Percentiles rank a stretch among this genome's conserved stretches.
Evolutionary conservation across 2,797 vertebrate genomes (phyloP).

Genomic region (Parauchenoglanis punctatus): DNA sequence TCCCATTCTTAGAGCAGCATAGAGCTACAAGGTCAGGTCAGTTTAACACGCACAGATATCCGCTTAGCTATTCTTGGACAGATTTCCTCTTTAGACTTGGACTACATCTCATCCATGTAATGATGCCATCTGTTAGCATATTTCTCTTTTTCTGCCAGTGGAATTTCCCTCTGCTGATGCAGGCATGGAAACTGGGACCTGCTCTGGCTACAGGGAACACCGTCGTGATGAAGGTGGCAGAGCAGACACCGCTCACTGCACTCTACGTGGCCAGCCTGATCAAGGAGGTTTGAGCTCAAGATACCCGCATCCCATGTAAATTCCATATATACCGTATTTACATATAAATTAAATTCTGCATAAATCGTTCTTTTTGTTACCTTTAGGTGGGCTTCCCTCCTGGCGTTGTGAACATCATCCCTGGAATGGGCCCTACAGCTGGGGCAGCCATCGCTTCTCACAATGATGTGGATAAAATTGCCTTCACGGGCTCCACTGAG

Average conservation of each 20-base stretch:
- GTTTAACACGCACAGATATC: not conserved
- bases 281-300: constrained; percentile 80
- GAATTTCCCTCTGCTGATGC: constrained; percentile 96
- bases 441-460: constrained; percentile 90
- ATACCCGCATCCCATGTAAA: not conserved
- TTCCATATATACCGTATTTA: not conserved
- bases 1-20: not conserved
- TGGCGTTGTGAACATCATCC: constrained; percentile 92
- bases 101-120: not conserved
- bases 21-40: not conserved
- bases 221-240: constrained; percentile 94
- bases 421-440: constrained; percentile 87
- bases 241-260: constrained; percentile 92
- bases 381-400: constrained; percentile 91
- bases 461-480: constrained; percentile 91
- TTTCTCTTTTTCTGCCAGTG: constrained; percentile 76
- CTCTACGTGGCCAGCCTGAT: constrained; percentile 90
- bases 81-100: not conserved
- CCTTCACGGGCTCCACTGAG: constrained; percentile 95
- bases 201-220: constrained; percentile 94
- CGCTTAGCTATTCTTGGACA: not conserved
- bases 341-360: not conserved
- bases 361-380: not conserved
- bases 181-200: constrained; percentile 92
- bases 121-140: not conserved